Evolutionary conservation across 2,888 invertebrate genomes (phyloP).

Genomic region (Cephonodes hylas): DNA sequence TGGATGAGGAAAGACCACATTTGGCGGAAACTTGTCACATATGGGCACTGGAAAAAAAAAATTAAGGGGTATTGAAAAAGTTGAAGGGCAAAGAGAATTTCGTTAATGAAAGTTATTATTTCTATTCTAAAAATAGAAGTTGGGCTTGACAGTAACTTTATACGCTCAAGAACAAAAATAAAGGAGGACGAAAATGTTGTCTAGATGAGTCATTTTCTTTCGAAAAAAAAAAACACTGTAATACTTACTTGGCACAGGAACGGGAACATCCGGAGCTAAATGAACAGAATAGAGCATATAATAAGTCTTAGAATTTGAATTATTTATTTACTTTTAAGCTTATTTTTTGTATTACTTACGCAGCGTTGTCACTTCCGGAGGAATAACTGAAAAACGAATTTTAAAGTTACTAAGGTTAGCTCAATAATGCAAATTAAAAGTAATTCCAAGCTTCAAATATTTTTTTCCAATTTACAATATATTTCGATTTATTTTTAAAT

Average conservation of each 20-base stretch:
- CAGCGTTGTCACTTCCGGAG: constrained; percentile 28
- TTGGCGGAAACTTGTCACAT: constrained; percentile 49
- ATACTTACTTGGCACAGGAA: constrained; percentile 36
- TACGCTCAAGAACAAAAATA: no score
- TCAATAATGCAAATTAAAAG: no score
- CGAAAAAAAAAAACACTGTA: neutral
- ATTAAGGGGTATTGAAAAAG: no score
- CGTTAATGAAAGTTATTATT: no score
- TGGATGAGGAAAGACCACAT: constrained; percentile 57
- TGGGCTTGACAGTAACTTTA: no score
- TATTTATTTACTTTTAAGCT: neutral
- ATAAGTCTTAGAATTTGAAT: neutral
- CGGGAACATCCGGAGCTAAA: constrained; percentile 26
- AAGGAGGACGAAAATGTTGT: no score
- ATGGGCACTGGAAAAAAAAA: constrained; percentile 43
- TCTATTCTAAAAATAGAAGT: no score
- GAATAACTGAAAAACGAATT: constrained; percentile 30
- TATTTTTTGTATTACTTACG: constrained; percentile 31
- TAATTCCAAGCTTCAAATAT: no score
- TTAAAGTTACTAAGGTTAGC: no score
- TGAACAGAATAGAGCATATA: neutral
- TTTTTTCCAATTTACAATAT: no score
- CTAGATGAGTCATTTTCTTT: neutral
- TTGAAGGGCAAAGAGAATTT: no score
- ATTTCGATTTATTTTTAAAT: neutral